Conservation (phyloP, 2,888 invertebrate species). For the Cloeon dipterum region DNA sequence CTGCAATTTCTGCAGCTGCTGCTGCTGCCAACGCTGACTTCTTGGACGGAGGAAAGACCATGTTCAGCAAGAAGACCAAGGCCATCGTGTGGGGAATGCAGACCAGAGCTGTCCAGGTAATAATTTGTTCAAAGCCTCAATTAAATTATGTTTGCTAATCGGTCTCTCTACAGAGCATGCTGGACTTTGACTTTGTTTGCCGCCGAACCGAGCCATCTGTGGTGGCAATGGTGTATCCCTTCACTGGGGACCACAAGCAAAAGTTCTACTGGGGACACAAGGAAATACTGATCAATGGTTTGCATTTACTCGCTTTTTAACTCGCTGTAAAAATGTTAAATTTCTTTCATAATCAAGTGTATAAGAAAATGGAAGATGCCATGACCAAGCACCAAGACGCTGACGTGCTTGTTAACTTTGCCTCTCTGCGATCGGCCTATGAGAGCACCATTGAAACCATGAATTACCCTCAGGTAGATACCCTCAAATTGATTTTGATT, state of each 20-base stretch:
- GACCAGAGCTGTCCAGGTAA: constrained; percentile 67
- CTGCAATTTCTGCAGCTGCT: constrained; percentile 8
- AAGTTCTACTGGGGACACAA: constrained; percentile 99
- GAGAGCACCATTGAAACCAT: constrained; percentile 91
- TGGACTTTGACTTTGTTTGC: constrained; percentile 91
- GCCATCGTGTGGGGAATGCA: constrained; percentile 99
- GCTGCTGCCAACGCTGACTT: constrained; percentile 12
- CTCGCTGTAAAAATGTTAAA: neutral
- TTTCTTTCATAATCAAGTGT: constrained; percentile 29
- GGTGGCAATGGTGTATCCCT: constrained; percentile 93
- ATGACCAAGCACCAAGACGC: constrained; percentile 89
- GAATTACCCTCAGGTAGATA: constrained; percentile 60
- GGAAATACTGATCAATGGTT: constrained; percentile 67
- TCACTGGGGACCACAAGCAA: constrained; percentile 95
- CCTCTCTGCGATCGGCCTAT: constrained; percentile 90
- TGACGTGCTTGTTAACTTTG: constrained; percentile 90
- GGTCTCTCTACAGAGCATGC: constrained; percentile 43
- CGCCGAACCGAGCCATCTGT: constrained; percentile 72
- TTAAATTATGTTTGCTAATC: too few species aligned
- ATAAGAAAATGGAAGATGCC: constrained; percentile 92
- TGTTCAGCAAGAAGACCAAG: constrained; percentile 67
- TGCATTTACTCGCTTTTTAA: constrained; percentile 11
- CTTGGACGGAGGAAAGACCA: constrained; percentile 20
- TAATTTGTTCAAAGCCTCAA: constrained; percentile 3
- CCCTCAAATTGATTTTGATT: constrained; percentile 2